Percentiles rank a stretch among this genome's conserved stretches.
Conservation (phyloP, 2,888 invertebrate species). For the Chymomyza caudatula region DNA sequence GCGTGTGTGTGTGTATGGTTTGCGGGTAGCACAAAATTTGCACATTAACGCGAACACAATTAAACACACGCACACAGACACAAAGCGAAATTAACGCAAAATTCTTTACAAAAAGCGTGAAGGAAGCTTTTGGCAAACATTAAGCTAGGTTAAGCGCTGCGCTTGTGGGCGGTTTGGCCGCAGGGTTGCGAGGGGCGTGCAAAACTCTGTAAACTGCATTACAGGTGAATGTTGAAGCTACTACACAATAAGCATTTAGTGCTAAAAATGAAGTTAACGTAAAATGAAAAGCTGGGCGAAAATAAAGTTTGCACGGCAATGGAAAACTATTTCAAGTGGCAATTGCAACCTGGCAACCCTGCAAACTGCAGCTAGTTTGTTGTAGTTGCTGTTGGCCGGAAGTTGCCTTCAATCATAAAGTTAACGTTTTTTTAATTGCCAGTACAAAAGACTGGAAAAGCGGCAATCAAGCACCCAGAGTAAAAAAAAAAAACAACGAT, state of each 20-base stretch:
- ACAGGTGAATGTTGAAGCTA: not conserved
- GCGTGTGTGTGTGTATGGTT: not conserved
- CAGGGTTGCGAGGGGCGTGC: slow-evolving; percentile 16
- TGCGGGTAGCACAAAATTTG: not conserved
- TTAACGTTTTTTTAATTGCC: slow-evolving; percentile 42
- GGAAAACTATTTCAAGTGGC: slow-evolving; percentile 22
- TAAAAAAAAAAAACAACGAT: slow-evolving; percentile 14
- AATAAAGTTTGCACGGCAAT: slow-evolving; percentile 14
- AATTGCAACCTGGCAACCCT: not conserved
- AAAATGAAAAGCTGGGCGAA: not conserved
- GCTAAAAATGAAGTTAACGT: not conserved
- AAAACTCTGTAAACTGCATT: slow-evolving; percentile 38
- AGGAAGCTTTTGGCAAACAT: not conserved
- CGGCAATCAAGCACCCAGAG: slow-evolving; percentile 19
- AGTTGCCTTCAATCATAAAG: slow-evolving; percentile 21
- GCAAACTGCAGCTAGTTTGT: not conserved
- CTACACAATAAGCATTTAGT: not conserved
- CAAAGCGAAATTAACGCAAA: not conserved
- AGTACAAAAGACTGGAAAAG: slow-evolving; percentile 3
- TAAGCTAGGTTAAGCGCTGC: not conserved
- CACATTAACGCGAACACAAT: not conserved
- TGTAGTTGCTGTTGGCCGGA: not conserved
- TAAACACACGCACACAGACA: not conserved
- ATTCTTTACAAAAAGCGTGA: not conserved
- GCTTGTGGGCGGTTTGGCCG: slow-evolving; percentile 23